Evolutionary conservation across 2,888 invertebrate genomes (phyloP).

Genomic region (Digitonthophagus gazella): DNA sequence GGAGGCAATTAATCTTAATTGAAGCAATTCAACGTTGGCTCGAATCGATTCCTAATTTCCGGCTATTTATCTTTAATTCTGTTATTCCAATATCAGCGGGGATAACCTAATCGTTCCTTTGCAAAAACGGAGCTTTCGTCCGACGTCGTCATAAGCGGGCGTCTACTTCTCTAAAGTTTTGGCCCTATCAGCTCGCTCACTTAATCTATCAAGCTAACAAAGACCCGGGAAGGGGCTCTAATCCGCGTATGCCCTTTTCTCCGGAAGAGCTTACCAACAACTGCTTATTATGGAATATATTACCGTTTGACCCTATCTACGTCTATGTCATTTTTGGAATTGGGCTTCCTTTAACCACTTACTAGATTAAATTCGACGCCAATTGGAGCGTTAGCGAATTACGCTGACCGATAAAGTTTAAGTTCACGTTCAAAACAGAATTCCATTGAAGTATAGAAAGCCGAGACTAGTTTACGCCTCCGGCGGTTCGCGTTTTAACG

Average conservation of each 20-base stretch:
- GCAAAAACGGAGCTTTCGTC: neutral
- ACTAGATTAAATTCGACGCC: neutral
- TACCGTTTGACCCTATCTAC: neutral
- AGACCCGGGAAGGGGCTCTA: conserved; percentile 3
- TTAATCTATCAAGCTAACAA: conserved; percentile 17
- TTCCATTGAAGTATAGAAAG: neutral
- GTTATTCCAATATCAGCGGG: neutral
- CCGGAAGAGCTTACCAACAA: conserved; percentile 1
- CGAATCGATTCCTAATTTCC: neutral
- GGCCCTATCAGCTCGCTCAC: conserved; percentile 9
- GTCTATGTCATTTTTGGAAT: neutral
- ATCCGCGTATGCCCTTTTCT: conserved; percentile 11
- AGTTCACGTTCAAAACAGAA: neutral
- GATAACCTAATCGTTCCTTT: neutral
- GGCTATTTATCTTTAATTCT: neutral
- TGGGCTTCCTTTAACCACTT: neutral
- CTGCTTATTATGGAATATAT: conserved; percentile 18
- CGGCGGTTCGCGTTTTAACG: neutral
- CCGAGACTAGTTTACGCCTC: neutral
- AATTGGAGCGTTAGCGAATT: neutral
- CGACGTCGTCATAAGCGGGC: neutral
- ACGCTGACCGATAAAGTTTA: neutral
- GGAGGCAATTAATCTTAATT: neutral
- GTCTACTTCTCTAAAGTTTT: neutral
- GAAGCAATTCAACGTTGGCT: neutral